Conservation (phyloP, 2,113 vertebrate species). For the Alosa alosa region DNA sequence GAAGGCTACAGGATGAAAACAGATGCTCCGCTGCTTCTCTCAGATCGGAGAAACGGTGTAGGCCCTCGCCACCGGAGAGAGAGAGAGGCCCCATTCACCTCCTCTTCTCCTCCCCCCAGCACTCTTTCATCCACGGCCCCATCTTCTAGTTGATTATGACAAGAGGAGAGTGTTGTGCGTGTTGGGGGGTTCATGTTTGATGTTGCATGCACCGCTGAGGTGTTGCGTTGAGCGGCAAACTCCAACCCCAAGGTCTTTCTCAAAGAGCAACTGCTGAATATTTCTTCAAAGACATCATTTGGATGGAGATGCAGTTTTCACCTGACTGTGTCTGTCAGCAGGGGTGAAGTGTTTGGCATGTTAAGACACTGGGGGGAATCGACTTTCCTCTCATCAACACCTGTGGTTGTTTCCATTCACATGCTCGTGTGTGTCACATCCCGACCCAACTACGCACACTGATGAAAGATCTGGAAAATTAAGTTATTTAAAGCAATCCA, state of each 20-base stretch:
- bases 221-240: not conserved
- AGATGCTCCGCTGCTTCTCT: not conserved
- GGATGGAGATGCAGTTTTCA: not conserved
- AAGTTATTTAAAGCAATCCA: too few species aligned
- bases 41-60: not conserved
- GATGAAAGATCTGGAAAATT: too few species aligned
- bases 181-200: not conserved
- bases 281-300: not conserved
- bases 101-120: not conserved
- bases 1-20: slow-evolving; percentile 13
- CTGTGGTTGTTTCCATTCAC: not conserved
- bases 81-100: not conserved
- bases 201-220: not conserved
- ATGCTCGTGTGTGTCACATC: too few species aligned
- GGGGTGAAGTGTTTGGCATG: not conserved
- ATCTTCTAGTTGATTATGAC: not conserved
- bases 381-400: too few species aligned
- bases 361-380: not conserved
- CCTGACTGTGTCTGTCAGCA: too few species aligned
- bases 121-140: not conserved
- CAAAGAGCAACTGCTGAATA: not conserved
- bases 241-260: not conserved
- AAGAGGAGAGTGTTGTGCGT: not conserved
- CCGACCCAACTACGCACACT: too few species aligned
- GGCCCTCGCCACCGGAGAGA: not conserved